Conservation (phyloP, 2,113 vertebrate genomes). For the Pterocles orientalis region DNA sequence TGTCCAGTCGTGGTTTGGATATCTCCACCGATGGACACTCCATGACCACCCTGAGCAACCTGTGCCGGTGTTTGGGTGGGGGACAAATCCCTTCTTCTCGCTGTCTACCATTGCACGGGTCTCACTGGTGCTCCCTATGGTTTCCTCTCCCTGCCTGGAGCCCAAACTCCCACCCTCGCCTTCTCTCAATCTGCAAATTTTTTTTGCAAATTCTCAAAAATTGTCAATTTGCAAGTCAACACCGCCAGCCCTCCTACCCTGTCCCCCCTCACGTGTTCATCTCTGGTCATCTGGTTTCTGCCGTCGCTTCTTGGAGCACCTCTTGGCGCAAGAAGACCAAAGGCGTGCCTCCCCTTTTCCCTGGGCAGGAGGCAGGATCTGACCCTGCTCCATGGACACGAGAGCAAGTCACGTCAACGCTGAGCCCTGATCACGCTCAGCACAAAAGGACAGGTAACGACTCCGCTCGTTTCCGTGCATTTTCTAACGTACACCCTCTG, state of each 20-base stretch:
- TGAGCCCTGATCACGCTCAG: not conserved
- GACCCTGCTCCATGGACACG: not conserved
- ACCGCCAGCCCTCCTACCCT: not conserved
- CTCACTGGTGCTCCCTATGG: not conserved
- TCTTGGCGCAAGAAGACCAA: not conserved
- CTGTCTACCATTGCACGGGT: not conserved
- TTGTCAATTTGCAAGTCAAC: not conserved
- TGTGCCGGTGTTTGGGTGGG: not conserved
- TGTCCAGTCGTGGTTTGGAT: rapidly evolving
- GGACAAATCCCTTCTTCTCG: not conserved
- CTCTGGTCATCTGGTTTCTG: not conserved
- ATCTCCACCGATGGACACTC: not conserved
- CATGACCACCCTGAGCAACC: not conserved
- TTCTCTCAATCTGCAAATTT: not conserved
- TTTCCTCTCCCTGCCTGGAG: not conserved
- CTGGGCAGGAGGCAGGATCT: not conserved
- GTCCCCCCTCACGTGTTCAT: rapidly evolving
- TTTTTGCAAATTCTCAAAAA: not conserved
- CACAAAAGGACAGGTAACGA: not conserved
- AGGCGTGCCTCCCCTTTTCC: not conserved
- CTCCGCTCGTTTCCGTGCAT: not conserved
- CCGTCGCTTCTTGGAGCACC: not conserved
- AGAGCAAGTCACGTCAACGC: rapidly evolving
- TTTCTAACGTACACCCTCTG: not conserved
- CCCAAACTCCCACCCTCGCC: not conserved